Conservation (phyloP, 2,797 vertebrate species). For the Aphelocoma californica region DNA sequence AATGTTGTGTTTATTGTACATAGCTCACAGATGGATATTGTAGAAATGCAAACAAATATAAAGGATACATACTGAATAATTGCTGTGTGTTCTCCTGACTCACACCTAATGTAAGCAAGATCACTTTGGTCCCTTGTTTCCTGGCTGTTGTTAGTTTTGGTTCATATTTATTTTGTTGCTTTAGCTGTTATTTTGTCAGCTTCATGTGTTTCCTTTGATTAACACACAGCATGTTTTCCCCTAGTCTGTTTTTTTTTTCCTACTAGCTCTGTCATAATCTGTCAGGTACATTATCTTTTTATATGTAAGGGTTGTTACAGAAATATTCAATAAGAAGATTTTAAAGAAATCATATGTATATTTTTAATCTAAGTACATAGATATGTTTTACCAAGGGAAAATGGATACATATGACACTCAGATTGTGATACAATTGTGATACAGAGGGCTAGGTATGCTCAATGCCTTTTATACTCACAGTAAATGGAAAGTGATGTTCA, state of each 20-base stretch:
- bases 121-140: background rate
- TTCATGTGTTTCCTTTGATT: slow-evolving; percentile 48
- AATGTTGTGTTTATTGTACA: background rate
- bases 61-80: background rate
- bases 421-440: slow-evolving; percentile 31
- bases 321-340: slow-evolving; percentile 17
- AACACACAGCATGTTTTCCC: background rate
- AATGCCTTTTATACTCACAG: background rate
- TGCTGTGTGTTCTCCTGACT: background rate
- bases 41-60: slow-evolving; percentile 11
- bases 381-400: slow-evolving; percentile 3
- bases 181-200: slow-evolving; percentile 31
- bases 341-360: background rate
- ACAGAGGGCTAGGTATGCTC: background rate
- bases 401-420: slow-evolving; percentile 1
- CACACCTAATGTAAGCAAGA: background rate
- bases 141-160: background rate
- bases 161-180: slow-evolving; percentile 5
- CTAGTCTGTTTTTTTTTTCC: background rate
- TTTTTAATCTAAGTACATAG: slow-evolving; percentile 4
- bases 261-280: background rate
- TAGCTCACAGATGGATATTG: background rate
- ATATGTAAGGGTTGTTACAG: background rate
- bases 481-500: slow-evolving; percentile 47
- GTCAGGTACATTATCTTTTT: slow-evolving; percentile 5